Evolutionary conservation across 1,140 invertebrate species (phyloP), one percentile per base, ranked within the genome.

Genomic region (Rhizoglyphus robini): DNA sequence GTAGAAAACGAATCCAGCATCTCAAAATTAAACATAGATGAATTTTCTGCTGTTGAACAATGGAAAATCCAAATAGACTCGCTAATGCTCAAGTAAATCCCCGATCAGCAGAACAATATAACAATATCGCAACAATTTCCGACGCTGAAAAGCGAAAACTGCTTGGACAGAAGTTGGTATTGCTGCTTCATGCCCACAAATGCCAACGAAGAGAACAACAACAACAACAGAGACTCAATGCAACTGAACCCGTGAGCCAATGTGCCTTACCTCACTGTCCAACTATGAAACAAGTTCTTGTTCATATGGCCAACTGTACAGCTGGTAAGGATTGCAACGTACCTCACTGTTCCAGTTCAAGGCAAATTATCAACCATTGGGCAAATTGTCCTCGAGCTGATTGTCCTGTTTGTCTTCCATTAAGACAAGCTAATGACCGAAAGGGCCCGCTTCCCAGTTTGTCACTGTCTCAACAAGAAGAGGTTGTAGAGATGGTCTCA

Each of bases 261-360:
- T 99, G 96, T 77, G 84, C 83, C 23, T 79, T 99, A 58, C 93
- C 93, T 23, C 94, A 99, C 76, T 99, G 96, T 79, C 87, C 89
- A 74, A 97, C 93, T 0, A 99, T 99, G 96, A 98, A 99, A 76
- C 90, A 90, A 72, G 95, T 99, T n/a, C 80, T 99, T 58, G 92
- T 87, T 73, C 96, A 99, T 73, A 99, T 99, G 96, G 95, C 90
- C 47, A 90, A 84, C 0, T 99, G 96, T 79, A 88, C 90, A 77
- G 87, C 87, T 34, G 96, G 67, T 65, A 90, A 90, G 75, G 85
- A 83, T 70, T 94, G 90, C 76, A 81, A 82, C 27, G 87, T 94
- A 66, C 86, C 94, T 31, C 96, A 99, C 74, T 99, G 96, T 79
- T 95, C 94, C 64, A 98, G 95, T 25, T 98, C 95, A 0, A 79